Conservation (phyloP, 2,113 vertebrate species). For the Aptenodytes patagonicus region DNA sequence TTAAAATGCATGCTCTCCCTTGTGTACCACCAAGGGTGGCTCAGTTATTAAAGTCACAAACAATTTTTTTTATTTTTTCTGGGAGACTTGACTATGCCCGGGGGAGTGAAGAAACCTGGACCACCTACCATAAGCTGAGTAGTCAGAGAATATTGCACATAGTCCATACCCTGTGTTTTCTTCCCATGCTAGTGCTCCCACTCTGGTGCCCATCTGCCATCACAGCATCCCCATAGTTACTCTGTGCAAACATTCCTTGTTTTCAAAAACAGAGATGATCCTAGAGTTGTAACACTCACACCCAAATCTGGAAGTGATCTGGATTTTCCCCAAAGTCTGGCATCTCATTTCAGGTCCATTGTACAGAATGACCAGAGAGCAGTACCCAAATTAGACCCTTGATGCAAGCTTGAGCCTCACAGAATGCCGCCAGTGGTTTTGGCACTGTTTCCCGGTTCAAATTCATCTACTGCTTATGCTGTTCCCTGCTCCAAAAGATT, state of each 20-base stretch:
- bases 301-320: background rate
- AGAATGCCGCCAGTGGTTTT: background rate
- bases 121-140: slow-evolving; percentile 44
- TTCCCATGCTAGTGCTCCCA: background rate
- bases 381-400: background rate
- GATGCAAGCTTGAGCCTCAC: background rate
- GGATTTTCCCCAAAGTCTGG: background rate
- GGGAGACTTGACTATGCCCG: background rate
- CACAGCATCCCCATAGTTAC: background rate
- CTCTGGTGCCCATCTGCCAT: slow-evolving; percentile 13
- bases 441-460: background rate
- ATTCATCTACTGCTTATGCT: background rate
- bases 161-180: background rate
- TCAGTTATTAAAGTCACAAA: slow-evolving; percentile 47
- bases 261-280: background rate
- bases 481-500: background rate
- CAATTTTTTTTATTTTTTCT: background rate
- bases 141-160: background rate
- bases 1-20: slow-evolving; percentile 49
- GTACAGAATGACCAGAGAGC: background rate
- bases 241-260: background rate
- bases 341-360: background rate
- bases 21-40: slow-evolving; percentile 41
- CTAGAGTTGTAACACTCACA: background rate
- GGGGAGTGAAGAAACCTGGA: slow-evolving; percentile 35